These are phyloP conservation scores for Oceanodroma leucorhoa DNA, from an alignment of 2,797 vertebrate genomes.

Conservation along the genomic window DNA sequence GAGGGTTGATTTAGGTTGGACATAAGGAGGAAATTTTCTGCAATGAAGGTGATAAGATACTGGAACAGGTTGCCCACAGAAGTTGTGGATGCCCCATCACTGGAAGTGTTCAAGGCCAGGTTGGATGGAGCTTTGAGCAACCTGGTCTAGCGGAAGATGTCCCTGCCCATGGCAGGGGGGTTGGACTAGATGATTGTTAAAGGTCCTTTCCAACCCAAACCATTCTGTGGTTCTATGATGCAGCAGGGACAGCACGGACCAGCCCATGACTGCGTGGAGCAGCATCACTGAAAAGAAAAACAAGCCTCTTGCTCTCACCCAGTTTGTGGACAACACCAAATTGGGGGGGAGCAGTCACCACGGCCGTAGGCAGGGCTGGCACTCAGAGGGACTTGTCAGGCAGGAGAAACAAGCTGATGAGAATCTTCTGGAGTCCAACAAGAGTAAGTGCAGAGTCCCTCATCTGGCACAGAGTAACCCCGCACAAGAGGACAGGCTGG, in stretches of 20 bases:
- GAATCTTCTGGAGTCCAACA: background rate
- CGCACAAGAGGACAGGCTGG: background rate
- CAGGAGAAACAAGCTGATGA: background rate
- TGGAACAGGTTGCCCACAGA: background rate
- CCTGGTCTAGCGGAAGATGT: background rate
- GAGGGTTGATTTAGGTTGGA: background rate
- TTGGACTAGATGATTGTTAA: background rate
- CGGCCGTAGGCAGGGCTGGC: background rate
- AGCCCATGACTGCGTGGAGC: background rate
- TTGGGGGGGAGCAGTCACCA: background rate
- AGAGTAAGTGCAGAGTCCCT: background rate
- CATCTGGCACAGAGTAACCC: background rate
- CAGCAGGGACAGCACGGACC: background rate
- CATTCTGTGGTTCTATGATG: background rate
- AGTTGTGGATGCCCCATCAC: background rate
- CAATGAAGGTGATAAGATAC: no score
- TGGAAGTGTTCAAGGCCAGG: background rate
- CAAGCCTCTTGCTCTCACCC: background rate
- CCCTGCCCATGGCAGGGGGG: background rate
- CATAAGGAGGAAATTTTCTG: background rate
- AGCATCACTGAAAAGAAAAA: background rate
- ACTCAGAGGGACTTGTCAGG: background rate
- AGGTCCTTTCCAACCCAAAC: background rate
- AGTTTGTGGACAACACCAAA: background rate
- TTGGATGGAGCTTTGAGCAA: background rate